Conservation (phyloP, 2,888 invertebrate genomes). For the Nomada fucata region DNA sequence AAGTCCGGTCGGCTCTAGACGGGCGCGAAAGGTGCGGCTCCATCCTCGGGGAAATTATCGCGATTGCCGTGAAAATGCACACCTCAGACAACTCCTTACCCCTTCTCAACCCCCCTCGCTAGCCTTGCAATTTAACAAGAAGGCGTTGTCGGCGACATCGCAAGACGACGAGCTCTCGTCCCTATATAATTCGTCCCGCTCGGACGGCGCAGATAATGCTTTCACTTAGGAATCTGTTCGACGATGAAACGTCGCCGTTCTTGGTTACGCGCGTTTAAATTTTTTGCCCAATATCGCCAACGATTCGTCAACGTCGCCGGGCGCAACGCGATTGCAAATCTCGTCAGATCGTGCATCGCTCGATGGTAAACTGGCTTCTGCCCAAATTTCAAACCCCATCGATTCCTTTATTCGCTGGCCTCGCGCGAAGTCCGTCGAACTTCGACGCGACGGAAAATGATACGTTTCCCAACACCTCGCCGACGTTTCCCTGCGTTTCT, state of each 20-base stretch:
- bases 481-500: neutral
- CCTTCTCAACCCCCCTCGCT: neutral
- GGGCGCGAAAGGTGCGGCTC: constrained; percentile 43
- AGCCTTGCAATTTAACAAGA: constrained; percentile 33
- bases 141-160: constrained; percentile 15
- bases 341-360: constrained; percentile 39
- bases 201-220: neutral
- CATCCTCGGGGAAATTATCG: constrained; percentile 73
- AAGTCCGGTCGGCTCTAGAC: constrained; percentile 51
- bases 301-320: constrained; percentile 38
- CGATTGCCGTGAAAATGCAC: constrained; percentile 71
- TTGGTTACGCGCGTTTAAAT: constrained; percentile 9
- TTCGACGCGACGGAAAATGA: constrained; percentile 44
- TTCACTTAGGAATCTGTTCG: neutral
- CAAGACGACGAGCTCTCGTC: neutral
- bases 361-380: constrained; percentile 54
- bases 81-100: constrained; percentile 44
- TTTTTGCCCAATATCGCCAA: constrained; percentile 29
- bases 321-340: constrained; percentile 53
- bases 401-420: constrained; percentile 60
- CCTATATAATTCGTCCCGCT: neutral
- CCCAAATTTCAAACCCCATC: constrained; percentile 65
- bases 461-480: constrained; percentile 20
- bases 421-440: constrained; percentile 36
- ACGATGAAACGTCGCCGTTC: neutral